Base-by-base conservation (phyloP, 2,888 invertebrate species). In the Byasa hedistus region DNA sequence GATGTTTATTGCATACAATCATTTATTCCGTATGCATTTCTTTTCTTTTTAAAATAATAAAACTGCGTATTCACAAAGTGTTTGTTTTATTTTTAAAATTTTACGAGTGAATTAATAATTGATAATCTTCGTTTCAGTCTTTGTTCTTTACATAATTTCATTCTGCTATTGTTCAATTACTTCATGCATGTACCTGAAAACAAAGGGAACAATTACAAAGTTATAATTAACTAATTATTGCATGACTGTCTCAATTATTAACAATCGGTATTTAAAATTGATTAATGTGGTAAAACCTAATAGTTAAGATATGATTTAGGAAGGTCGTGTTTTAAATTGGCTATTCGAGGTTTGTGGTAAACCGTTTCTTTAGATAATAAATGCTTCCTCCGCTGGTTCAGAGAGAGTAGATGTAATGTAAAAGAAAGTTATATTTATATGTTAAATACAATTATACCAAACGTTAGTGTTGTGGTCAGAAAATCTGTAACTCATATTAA, bases 181-280 rank as follows among this genome's bases (percentile, higher is more conserved):
- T 73, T 74, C 74, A 79, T 77, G 69, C 85, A 85, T 22, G 83
- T 81, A 67, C 74, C 85, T 85, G 79, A 68, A 82, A 84, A 66
- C 51, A 65, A 66, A 64, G 62, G 51, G 48, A 67, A 65, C 15
- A 54, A 22, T 57, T 65, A 65, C 8, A 51, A 51, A 23, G 10
- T 23, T 17, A 51, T 48, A 48, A 48, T 19, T 44, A 57, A 57
- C 2, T 22, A 2, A 22, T 22, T 54, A n/a, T 15, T 12, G 52
- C 23, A 48, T 48, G n/a, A 48, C 19, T 48, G 48, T 19, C 5
- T 48, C 4, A n/a, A 48, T 48, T 48, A n/a, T 48, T 19, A 48
- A 48, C 19, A n/a, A 48, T 48, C 1, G n/a, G 4, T 48, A 7
- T 39, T 39, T 39, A 39, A 39, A 3, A 10, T 32, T 32, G 10